Base-by-base conservation (phyloP, 2,888 invertebrate species). In the Macrophya annulata region DNA sequence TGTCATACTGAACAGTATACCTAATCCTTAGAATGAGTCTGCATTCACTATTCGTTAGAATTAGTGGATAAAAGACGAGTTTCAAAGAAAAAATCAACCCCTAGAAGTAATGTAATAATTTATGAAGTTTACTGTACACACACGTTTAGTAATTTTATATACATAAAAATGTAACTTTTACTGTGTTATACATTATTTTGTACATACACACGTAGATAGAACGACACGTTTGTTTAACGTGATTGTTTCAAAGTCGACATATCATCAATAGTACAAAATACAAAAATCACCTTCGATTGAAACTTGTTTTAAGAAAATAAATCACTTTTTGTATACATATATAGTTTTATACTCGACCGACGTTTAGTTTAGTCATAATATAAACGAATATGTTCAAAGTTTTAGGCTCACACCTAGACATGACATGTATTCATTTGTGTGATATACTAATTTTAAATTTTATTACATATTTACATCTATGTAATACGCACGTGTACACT, bases 401-500 rank as follows among this genome's bases (percentile, higher is more conserved):
- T 55, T 31, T 40, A 77, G 77, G 51, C 51, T 55, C 55, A 51
- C 48, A 51, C 51, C 31, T 45, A 21, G 37, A 74, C 74, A 77
- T 77, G 77, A 31, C 51, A 48, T 76, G 43, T 76, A 45, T 62
- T 62, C 48, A 77, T 77, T 25, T 51, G 10, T 77, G n/a, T 45
- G 55, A 77, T 45, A 81, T 25, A n/a, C 43, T 81, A 65, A 43
- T 81, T 15, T 40, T 81, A 10, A 37, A 62, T 81, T 81, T 81
- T 62, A 62, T 62, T 81, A 81, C 62, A 81, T 62, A 81, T 81
- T 81, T 62, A 81, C 81, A 81, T 40, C 17, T 45, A 81, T 81
- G 81, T 21, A 43, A 81, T 65, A 81, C 62, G 17, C n/a, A 62
- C 37, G 59, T 43, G 43, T 81, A 62, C 59, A 81, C 55, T 68